phyloP scores from a whole-genome alignment of 2,797 vertebrate genomes.

The Sus cebifrons region DNA sequence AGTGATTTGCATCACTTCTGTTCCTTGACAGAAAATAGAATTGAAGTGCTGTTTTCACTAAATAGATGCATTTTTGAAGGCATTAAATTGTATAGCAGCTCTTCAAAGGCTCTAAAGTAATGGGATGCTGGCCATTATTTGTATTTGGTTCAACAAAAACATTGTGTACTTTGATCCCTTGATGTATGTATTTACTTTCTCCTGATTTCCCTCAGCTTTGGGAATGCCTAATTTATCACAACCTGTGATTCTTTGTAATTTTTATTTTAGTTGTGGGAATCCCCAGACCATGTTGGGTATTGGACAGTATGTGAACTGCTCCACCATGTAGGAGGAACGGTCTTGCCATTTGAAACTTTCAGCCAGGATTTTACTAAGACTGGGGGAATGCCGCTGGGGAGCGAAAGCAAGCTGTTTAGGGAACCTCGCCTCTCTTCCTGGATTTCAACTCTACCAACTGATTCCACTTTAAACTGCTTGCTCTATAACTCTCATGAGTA shows the following conservation, averaged over 20 bases:
- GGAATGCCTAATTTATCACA: slow-evolving; percentile 11
- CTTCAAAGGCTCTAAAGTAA: background rate
- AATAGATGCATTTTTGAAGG: background rate
- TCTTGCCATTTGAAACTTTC: slow-evolving; percentile 93
- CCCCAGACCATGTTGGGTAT: slow-evolving; percentile 92
- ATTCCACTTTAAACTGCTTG: slow-evolving; percentile 92
- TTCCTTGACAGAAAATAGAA: slow-evolving; percentile 8
- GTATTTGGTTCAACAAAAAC: background rate
- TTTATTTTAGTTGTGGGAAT: slow-evolving; percentile 89
- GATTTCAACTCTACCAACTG: slow-evolving; percentile 88
- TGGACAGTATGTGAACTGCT: slow-evolving; percentile 92
- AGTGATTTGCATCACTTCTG: slow-evolving; percentile 39
- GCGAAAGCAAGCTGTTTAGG: background rate
- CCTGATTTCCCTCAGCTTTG: background rate
- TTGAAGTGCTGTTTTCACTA: background rate
- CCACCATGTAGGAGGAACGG: slow-evolving; percentile 90
- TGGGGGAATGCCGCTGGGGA: background rate
- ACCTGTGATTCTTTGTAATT: slow-evolving; percentile 42
- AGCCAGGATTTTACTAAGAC: slow-evolving; percentile 76
- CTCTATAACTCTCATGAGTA: slow-evolving; percentile 91
- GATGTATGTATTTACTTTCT: background rate
- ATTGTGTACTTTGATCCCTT: slow-evolving; percentile 2
- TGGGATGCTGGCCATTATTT: background rate
- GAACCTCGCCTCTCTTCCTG: slow-evolving; percentile 70
- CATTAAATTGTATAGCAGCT: background rate